phyloP scores from a whole-genome alignment of 2,797 vertebrate genomes.

The Pangasius krempfi region DNA sequence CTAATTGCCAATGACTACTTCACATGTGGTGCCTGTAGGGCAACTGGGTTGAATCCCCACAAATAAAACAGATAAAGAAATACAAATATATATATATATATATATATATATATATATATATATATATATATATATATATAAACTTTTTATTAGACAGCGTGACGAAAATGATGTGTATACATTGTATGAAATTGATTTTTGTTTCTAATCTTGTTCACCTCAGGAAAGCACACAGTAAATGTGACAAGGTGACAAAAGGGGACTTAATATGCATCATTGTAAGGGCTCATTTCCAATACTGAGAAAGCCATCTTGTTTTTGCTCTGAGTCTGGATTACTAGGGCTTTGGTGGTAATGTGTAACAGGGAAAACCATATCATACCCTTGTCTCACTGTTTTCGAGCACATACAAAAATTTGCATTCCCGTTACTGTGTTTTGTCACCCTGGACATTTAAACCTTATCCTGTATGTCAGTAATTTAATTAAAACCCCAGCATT shows the following conservation, averaged over 20 bases:
- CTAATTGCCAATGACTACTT: slow-evolving; percentile 23
- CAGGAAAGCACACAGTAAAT: slow-evolving; percentile 77
- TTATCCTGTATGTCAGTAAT: background rate
- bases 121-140: background rate
- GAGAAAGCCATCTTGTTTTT: slow-evolving; percentile 79
- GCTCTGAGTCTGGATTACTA: slow-evolving; percentile 65
- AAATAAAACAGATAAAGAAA: background rate
- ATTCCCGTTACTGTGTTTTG: slow-evolving; percentile 17
- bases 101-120: background rate
- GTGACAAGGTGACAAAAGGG: slow-evolving; percentile 62
- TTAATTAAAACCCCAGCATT: slow-evolving; percentile 9
- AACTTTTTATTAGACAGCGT: background rate
- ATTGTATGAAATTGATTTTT: slow-evolving; percentile 63
- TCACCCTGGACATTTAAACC: slow-evolving; percentile 51
- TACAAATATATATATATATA: background rate
- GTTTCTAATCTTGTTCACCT: slow-evolving; percentile 72
- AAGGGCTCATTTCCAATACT: slow-evolving; percentile 77
- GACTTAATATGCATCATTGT: slow-evolving; percentile 78
- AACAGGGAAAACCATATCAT: slow-evolving; percentile 49
- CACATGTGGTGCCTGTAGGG: background rate
- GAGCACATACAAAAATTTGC: slow-evolving; percentile 23
- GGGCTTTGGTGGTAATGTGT: slow-evolving; percentile 61
- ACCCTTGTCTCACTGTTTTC: slow-evolving; percentile 55
- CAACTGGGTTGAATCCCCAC: slow-evolving; percentile 6
- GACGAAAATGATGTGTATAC: slow-evolving; percentile 60